These are phyloP conservation scores for Barnardius zonarius DNA, from an alignment of 2,113 vertebrate species.

Conservation along the genomic window DNA sequence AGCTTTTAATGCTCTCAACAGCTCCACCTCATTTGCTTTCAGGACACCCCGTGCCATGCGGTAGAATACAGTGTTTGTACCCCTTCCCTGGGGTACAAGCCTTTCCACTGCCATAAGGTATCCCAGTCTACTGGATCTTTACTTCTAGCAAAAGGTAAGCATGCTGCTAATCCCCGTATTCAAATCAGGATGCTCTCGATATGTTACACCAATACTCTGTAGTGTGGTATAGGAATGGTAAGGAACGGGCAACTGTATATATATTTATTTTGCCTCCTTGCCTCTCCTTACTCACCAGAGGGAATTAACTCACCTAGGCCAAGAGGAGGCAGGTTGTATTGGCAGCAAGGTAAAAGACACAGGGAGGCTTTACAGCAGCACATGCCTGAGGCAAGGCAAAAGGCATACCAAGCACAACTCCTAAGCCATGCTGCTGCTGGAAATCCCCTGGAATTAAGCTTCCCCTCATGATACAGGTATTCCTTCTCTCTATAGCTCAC, in stretches of 20 bases:
- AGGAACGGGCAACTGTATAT: neutral
- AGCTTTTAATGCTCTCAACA: neutral
- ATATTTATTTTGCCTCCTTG: neutral
- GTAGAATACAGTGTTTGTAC: neutral
- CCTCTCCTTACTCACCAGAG: neutral
- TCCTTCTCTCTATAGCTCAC: neutral
- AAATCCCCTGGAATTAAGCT: neutral
- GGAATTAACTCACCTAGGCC: neutral
- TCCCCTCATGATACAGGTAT: neutral
- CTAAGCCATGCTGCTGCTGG: neutral
- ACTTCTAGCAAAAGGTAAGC: neutral
- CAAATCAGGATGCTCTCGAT: neutral
- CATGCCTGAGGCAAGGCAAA: neutral
- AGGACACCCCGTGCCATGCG: fast-evolving
- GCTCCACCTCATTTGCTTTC: neutral
- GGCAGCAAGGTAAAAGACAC: neutral
- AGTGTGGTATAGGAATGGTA: neutral
- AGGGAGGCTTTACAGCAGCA: neutral
- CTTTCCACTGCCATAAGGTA: neutral
- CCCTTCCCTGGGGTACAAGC: neutral
- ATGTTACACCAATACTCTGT: neutral
- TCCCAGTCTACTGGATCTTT: neutral
- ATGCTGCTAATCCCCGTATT: neutral
- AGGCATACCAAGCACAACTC: neutral
- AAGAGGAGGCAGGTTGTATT: neutral